A percentile compares a stretch with the other conserved stretches of the same genome.
Evolutionary conservation across 2,888 invertebrate species (phyloP).

Genomic region (Spilosoma lubricipeda): DNA sequence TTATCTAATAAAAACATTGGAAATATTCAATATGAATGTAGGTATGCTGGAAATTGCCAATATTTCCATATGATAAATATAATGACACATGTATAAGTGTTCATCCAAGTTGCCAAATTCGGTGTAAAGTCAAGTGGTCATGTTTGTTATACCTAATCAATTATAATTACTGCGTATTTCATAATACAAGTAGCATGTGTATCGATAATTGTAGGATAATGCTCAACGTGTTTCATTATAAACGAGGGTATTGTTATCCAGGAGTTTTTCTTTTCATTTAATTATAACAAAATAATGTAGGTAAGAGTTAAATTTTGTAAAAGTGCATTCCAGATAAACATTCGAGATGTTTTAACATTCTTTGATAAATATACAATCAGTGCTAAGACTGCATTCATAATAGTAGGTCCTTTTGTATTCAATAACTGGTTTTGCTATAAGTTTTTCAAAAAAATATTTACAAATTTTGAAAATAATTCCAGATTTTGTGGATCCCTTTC

Average conservation of each 20-base stretch:
- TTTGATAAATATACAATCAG: slow-evolving; percentile 78
- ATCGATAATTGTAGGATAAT: slow-evolving; percentile 80
- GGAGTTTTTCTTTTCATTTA: slow-evolving; percentile 54
- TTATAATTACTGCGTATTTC: slow-evolving; percentile 71
- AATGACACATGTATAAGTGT: slow-evolving; percentile 69
- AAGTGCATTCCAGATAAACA: slow-evolving; percentile 75
- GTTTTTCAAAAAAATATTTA: slow-evolving; percentile 73
- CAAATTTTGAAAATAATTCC: slow-evolving; percentile 73
- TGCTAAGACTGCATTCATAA: slow-evolving; percentile 78
- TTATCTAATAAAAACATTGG: slow-evolving; percentile 36
- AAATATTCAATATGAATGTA: slow-evolving; percentile 30
- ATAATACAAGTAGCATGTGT: slow-evolving; percentile 78
- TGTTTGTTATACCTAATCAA: slow-evolving; percentile 73
- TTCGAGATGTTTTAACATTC: slow-evolving; percentile 70
- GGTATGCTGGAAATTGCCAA: slow-evolving; percentile 42
- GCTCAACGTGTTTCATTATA: slow-evolving; percentile 82
- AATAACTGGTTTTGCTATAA: slow-evolving; percentile 64
- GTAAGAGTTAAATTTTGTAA: slow-evolving; percentile 69
- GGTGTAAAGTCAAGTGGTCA: slow-evolving; percentile 74
- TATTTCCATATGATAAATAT: slow-evolving; percentile 49
- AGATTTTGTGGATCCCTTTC: slow-evolving; percentile 80
- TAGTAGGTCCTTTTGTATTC: slow-evolving; percentile 72
- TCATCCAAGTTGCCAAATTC: slow-evolving; percentile 85
- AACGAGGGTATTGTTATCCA: slow-evolving; percentile 75
- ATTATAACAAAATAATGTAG: slow-evolving; percentile 40